These are phyloP conservation scores for Podocnemis expansa DNA, from an alignment of 2,113 vertebrate species.

Conservation along the genomic window DNA sequence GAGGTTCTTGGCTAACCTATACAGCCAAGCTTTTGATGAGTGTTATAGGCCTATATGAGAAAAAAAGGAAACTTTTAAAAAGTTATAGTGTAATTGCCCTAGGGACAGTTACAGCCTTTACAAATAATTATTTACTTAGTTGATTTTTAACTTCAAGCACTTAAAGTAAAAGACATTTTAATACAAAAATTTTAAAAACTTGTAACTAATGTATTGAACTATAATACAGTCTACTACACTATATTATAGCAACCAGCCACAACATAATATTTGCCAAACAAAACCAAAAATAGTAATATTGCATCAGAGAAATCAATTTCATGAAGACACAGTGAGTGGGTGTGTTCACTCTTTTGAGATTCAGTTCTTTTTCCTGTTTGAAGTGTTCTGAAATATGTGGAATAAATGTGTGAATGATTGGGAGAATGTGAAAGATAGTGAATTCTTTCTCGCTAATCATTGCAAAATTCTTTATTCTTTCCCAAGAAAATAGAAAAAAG, in stretches of 20 bases:
- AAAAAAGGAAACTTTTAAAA: background rate
- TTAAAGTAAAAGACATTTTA: background rate
- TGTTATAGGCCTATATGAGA: background rate
- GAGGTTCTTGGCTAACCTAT: background rate
- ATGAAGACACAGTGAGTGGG: background rate
- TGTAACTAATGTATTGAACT: background rate
- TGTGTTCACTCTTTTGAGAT: background rate
- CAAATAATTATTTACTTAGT: background rate
- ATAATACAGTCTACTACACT: background rate
- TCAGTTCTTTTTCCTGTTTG: background rate
- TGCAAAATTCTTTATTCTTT: background rate
- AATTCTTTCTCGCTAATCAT: constrained; percentile 4
- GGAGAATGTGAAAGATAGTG: background rate
- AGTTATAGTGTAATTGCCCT: background rate
- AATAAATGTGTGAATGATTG: background rate
- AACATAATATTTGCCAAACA: background rate
- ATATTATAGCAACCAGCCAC: background rate
- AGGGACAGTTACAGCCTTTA: background rate
- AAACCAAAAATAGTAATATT: background rate
- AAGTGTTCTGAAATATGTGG: background rate
- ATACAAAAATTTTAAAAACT: background rate
- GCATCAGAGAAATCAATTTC: background rate
- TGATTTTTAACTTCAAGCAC: background rate
- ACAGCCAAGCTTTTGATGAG: background rate
- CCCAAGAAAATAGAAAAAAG: background rate